A percentile compares a stretch with the other conserved stretches of the same genome.
Evolutionary conservation across 2,797 vertebrate genomes (phyloP).

Genomic region (Nannoperca obscura): DNA sequence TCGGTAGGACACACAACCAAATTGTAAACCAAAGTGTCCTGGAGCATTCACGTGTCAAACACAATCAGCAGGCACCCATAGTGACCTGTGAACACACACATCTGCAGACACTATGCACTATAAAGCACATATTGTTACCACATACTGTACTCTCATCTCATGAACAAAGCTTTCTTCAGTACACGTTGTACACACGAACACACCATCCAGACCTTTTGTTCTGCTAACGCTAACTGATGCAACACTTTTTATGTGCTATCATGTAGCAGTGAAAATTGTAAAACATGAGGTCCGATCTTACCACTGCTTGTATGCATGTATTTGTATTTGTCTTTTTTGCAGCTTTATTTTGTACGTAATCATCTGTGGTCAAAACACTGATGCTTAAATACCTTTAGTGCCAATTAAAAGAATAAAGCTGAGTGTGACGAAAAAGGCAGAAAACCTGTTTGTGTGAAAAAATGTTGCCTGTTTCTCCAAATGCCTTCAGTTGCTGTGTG

Average conservation of each 20-base stretch:
- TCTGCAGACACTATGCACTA: constrained; percentile 74
- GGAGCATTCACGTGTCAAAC: constrained; percentile 54
- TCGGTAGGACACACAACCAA: constrained; percentile 2
- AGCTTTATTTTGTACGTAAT: constrained; percentile 10
- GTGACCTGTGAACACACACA: constrained; percentile 60
- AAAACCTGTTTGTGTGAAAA: constrained; percentile 6
- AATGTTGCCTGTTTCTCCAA: constrained; percentile 27
- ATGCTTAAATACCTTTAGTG: constrained; percentile 70
- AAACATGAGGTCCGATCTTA: constrained; percentile 36
- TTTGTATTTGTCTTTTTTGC: constrained; percentile 20
- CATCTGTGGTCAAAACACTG: constrained; percentile 33
- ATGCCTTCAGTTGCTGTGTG: constrained; percentile 49
- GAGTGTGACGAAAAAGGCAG: constrained; percentile 6
- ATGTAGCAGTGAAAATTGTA: constrained; percentile 53
- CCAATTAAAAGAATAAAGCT: constrained; percentile 36
- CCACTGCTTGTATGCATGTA: constrained; percentile 46
- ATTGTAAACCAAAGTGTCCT: constrained; percentile 58
- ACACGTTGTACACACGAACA: constrained; percentile 34
- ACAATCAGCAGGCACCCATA: constrained; percentile 51
- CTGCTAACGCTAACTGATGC: constrained; percentile 42
- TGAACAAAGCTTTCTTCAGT: constrained; percentile 60
- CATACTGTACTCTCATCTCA: constrained; percentile 47
- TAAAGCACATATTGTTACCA: constrained; percentile 65
- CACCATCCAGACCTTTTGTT: constrained; percentile 46
- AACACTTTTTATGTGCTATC: constrained; percentile 47